Evolutionary conservation across 2,888 invertebrate genomes (phyloP).

Genomic region (Oithona nana): DNA sequence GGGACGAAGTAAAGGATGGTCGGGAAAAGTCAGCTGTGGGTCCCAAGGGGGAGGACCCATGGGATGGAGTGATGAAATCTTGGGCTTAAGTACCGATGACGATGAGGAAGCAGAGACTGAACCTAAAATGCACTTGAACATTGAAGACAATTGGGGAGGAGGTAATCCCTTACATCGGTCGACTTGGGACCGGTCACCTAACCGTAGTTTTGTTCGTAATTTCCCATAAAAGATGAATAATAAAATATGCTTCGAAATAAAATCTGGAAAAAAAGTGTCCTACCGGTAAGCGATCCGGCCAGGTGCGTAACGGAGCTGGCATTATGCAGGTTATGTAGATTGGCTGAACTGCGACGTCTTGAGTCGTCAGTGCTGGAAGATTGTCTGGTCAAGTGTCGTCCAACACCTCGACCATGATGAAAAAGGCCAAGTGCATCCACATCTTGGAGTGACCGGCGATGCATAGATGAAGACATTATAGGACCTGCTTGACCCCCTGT

Average conservation of each 20-base stretch:
- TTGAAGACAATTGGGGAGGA: neutral
- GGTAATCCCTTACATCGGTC: neutral
- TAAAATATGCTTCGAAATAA: neutral
- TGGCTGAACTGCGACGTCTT: neutral
- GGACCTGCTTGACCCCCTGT: too few relatives aligned
- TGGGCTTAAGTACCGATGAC: neutral
- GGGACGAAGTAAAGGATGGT: slow-evolving; percentile 6
- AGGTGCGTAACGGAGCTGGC: neutral
- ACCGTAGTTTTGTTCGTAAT: slow-evolving; percentile 1
- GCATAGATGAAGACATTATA: neutral
- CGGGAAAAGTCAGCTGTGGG: neutral
- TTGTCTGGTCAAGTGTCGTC: neutral
- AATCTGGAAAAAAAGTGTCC: neutral
- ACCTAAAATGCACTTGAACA: neutral
- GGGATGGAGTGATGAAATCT: slow-evolving; percentile 16
- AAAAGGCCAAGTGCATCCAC: slow-evolving; percentile 10
- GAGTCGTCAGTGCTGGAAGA: slow-evolving; percentile 3
- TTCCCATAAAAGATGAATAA: neutral
- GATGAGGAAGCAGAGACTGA: neutral
- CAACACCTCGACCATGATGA: neutral
- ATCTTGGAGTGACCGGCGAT: slow-evolving; percentile 12
- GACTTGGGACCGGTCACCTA: slow-evolving; percentile 1
- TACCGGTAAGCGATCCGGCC: neutral
- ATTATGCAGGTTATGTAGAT: neutral
- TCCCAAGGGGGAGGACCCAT: neutral